Base-by-base conservation (phyloP, 2,113 vertebrate genomes). In the Coptodon bakossiorum region DNA sequence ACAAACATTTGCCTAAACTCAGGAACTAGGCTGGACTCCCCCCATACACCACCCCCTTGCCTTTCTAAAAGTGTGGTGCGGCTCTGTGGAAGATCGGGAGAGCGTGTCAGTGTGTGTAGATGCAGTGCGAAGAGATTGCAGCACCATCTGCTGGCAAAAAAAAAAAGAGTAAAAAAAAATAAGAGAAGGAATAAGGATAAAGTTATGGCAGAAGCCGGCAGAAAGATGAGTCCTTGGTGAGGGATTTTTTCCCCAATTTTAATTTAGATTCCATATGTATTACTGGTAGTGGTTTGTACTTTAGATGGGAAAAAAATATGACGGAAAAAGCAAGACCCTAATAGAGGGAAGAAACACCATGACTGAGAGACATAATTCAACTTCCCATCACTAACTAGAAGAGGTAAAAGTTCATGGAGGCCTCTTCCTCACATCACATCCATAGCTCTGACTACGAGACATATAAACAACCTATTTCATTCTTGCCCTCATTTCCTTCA, bases 1-100 rank as follows among this genome's bases (percentile, higher is more conserved):
- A 96, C 97, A 97, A 97, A 97, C 97, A 97, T 97, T 97, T 97
- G 96, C 95, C 96, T 96, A 94, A 95, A 96, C 94, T 95, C 95
- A 96, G 94, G 94, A 97, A 96, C 86, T 83, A 96, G 94, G 84
- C 82, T 48, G 89, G 94, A 97, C 91, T 95, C 14, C 54, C 17
- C 29, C 3, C 43, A 5, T 11, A 52, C 48, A 9, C 63, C 63
- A 68, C 34, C 63, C 63, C 34, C 19, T 38, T 68, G 34, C 27
- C 66, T 9, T 43, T 71, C 0, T 68, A 68, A 68, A 63, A 87
- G 80, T 56, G 86, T 68, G 80, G 53, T 83, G 80, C 82, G 57
- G 81, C 93, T 89, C 83, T 91, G 91, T 86, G 22, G 87, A 81
- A 85, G 91, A 88, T 80, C 22, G 19, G 57, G 63, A 24, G 63